Conservation (phyloP, 2,797 vertebrate genomes). For the Gallinago stenura region DNA sequence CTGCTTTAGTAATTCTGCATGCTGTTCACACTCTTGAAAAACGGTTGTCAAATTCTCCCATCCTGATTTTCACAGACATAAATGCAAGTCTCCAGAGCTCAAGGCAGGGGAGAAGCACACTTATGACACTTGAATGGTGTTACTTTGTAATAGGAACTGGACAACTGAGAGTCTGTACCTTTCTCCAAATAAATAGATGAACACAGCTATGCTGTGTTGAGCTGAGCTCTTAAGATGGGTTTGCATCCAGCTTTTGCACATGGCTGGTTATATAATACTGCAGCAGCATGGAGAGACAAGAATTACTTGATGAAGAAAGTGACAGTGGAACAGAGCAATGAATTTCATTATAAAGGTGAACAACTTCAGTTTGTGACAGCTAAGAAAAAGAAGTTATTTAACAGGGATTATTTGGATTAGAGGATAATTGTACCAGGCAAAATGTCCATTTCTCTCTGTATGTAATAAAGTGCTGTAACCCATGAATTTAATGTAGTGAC, state of each 20-base stretch:
- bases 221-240: slow-evolving; percentile 28
- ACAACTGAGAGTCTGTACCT: neutral
- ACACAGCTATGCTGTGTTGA: neutral
- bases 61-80: neutral
- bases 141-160: neutral
- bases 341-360: neutral
- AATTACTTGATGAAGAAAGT: neutral
- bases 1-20: neutral
- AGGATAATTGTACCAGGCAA: neutral
- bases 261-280: slow-evolving; percentile 66
- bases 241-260: slow-evolving; percentile 40
- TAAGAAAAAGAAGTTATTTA: neutral
- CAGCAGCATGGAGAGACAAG: slow-evolving; percentile 20
- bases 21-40: neutral
- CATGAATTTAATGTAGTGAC: neutral
- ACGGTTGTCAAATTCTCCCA: neutral
- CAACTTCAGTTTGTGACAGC: neutral
- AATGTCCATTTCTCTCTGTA: neutral
- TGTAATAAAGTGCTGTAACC: neutral
- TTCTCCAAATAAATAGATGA: neutral
- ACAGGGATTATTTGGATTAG: neutral
- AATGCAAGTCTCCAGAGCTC: neutral
- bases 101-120: neutral
- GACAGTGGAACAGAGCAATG: neutral
- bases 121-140: neutral